Evolutionary conservation across 2,888 invertebrate genomes (phyloP).

Genomic region (Macrophya annulata): DNA sequence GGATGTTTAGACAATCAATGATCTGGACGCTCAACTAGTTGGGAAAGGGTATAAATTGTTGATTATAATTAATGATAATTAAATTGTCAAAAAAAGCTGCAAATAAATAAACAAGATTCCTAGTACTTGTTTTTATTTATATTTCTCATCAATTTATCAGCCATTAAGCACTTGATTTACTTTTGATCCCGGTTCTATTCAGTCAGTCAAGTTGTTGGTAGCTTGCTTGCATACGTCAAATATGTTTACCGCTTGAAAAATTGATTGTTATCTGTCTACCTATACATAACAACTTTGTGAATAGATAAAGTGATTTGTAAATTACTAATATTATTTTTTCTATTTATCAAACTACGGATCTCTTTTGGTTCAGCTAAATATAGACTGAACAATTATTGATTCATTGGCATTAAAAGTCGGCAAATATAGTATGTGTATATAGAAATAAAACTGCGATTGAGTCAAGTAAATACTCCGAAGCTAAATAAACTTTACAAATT

Average conservation of each 20-base stretch:
- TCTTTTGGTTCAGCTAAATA: neutral
- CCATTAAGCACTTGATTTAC: neutral
- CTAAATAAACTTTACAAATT: neutral
- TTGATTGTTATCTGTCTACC: neutral
- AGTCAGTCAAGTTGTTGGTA: neutral
- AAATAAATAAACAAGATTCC: neutral
- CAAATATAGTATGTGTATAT: neutral
- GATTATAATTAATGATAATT: neutral
- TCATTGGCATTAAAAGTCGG: neutral
- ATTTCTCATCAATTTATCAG: neutral
- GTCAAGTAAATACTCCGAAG: neutral
- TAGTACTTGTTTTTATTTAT: neutral
- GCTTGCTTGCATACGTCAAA: neutral
- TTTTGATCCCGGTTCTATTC: neutral
- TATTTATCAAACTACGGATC: neutral
- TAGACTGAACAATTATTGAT: conserved; percentile 12
- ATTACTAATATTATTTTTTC: conserved; percentile 6
- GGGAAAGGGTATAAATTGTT: neutral
- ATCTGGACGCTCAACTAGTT: neutral
- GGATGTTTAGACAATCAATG: neutral
- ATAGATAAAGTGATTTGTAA: conserved; percentile 11
- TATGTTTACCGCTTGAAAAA: neutral
- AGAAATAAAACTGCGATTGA: conserved; percentile 4
- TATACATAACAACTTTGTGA: neutral
- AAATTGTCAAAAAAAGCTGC: neutral